These are phyloP conservation scores for Falco columbarius DNA, from an alignment of 2,797 vertebrate species.

Conservation along the genomic window DNA sequence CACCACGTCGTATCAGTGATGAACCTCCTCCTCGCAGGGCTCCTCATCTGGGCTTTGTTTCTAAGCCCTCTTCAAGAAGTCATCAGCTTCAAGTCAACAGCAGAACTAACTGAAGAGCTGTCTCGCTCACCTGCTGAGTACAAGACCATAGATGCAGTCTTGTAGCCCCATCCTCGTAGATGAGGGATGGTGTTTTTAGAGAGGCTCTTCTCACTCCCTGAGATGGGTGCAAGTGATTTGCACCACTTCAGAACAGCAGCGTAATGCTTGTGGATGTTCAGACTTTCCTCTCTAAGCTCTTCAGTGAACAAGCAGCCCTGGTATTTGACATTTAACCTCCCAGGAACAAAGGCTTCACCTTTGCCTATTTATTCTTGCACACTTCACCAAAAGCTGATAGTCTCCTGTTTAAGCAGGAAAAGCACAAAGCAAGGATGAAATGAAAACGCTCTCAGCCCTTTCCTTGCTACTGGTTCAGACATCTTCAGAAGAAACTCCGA, in stretches of 20 bases:
- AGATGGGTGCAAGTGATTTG: background rate
- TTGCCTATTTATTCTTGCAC: background rate
- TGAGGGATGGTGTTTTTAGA: background rate
- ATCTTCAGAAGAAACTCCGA: background rate
- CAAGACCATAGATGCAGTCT: background rate
- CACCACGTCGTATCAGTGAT: rapidly evolving
- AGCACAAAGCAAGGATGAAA: background rate
- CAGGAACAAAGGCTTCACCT: background rate
- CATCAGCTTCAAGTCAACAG: background rate
- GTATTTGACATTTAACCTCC: background rate
- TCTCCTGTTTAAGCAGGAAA: background rate
- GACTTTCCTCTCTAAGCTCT: background rate
- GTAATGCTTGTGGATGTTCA: rapidly evolving
- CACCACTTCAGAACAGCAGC: background rate
- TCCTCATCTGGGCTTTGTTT: background rate
- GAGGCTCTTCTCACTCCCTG: background rate
- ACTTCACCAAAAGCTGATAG: background rate
- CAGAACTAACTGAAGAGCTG: background rate
- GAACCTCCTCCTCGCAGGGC: background rate
- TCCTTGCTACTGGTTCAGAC: background rate
- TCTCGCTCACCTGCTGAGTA: background rate
- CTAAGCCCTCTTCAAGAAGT: background rate
- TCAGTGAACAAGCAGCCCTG: background rate
- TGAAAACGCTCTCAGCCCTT: background rate
- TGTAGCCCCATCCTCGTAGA: background rate